Conservation (phyloP, 2,113 vertebrate genomes). For the Ondatra zibethicus region DNA sequence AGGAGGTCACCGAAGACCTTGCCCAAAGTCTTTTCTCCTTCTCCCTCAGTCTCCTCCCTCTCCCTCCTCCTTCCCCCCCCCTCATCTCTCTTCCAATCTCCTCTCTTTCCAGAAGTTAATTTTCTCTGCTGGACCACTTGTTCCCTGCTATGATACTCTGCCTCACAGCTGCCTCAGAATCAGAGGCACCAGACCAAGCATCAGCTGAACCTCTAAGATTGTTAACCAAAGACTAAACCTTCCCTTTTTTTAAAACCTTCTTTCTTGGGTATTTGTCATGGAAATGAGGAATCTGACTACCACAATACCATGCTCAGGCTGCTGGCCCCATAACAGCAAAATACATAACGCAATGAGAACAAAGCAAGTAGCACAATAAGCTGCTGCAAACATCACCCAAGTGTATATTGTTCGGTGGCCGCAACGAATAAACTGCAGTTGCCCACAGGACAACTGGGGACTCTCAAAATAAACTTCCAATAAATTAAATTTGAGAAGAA, state of each 20-base stretch:
- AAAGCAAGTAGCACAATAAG: background rate
- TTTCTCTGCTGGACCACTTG: background rate
- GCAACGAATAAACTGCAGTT: background rate
- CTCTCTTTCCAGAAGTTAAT: background rate
- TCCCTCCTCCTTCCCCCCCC: accelerated
- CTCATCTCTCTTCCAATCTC: background rate
- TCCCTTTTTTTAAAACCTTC: background rate
- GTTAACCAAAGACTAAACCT: background rate
- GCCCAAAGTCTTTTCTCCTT: background rate
- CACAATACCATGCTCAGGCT: background rate
- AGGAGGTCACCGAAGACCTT: background rate
- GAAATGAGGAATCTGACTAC: background rate
- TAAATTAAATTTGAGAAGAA: conserved; percentile 42
- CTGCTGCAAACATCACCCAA: conserved; percentile 18
- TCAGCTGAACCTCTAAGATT: background rate
- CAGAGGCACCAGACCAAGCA: background rate
- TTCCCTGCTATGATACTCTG: background rate
- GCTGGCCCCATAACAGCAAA: background rate
- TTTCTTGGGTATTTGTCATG: background rate
- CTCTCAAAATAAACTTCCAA: conserved; percentile 41
- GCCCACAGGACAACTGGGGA: background rate
- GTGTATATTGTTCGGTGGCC: background rate
- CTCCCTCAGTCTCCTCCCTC: background rate
- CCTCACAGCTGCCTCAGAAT: background rate
- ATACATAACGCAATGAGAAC: background rate